Evolutionary conservation across 1,140 invertebrate genomes (phyloP).

Genomic region (Drosophila auraria): DNA sequence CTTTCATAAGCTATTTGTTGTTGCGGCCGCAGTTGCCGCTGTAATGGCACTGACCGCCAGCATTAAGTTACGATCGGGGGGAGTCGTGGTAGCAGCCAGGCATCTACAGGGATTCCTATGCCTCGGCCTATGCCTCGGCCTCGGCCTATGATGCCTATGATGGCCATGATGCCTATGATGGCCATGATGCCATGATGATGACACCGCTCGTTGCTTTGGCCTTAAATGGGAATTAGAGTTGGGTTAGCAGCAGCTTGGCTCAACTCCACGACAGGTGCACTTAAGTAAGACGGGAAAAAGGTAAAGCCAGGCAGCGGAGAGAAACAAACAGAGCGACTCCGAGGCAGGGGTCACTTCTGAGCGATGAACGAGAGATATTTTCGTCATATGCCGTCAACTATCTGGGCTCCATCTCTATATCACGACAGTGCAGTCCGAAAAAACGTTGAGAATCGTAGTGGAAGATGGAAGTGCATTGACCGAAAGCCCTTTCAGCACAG

Average conservation of each 20-base stretch:
- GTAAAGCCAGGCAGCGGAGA: slow-evolving; percentile 11
- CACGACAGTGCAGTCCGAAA: background rate
- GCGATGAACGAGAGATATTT: slow-evolving; percentile 9
- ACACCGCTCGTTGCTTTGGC: slow-evolving; percentile 30
- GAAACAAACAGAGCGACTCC: slow-evolving; percentile 1
- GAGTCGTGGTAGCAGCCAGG: slow-evolving; percentile 39
- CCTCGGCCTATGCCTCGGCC: background rate
- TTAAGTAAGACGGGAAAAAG: slow-evolving; percentile 9
- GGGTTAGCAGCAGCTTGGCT: slow-evolving; percentile 7
- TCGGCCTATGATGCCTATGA: slow-evolving; percentile 43
- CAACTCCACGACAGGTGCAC: slow-evolving; percentile 29
- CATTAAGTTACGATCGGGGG: slow-evolving; percentile 66
- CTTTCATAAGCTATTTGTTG: slow-evolving; percentile 74
- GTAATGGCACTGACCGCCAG: slow-evolving; percentile 75
- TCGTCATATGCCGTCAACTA: slow-evolving; percentile 18
- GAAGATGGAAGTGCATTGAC: too few species aligned
- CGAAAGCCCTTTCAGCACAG: too few species aligned
- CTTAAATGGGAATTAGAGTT: slow-evolving; percentile 26
- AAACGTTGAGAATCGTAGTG: background rate
- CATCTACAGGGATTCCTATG: slow-evolving; percentile 3
- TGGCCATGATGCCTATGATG: slow-evolving; percentile 27
- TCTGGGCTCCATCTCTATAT: slow-evolving; percentile 6
- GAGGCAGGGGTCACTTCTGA: background rate
- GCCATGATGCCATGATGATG: slow-evolving; percentile 43
- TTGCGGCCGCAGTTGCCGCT: slow-evolving; percentile 33